Evolutionary conservation across 2,113 vertebrate species (phyloP), one percentile per base, ranked within the genome.

Genomic region (Eclectus roratus): DNA sequence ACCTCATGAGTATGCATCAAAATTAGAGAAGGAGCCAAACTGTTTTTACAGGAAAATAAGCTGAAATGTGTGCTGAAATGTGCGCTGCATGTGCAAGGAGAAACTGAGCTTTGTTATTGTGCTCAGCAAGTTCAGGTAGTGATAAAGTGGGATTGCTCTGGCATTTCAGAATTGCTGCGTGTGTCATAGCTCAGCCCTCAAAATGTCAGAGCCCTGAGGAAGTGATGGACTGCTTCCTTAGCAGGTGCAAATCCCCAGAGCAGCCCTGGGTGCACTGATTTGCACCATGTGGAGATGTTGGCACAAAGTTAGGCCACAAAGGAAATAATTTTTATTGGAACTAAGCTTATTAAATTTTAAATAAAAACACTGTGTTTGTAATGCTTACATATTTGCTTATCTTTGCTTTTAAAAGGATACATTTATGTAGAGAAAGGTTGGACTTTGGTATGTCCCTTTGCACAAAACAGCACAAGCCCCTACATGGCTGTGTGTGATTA

Each of bases 401-500:
- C 49, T 85, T 92, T 63, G 61, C 17, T 70, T 80, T 44, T n/a
- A 74, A 61, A 91, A 65, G 20, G 21, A 15, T 69, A 7, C 9
- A 8, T 95, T 79, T 81, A 37, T 78, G 18, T 91, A 25, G 31
- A 80, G 74, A 80, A 91, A 78, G 65, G 61, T 65, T 88, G 61
- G 84, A 86, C 93, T 93, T 83, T 72, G 41, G 35, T 92, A 94
- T 91, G 28, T 72, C 80, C 44, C 49, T 93, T 92, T 89, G 88
- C 65, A 95, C 85, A 86, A 78, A 96, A 41, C 83, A 90, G 53
- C 91, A 84, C 94, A 94, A 95, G 91, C 56, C 97, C 74, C 64
- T 96, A 96, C 94, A 94, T 56, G 91, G 92, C 80, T 94, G 66
- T 87, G 70, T 95, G 95, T 95, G 88, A 97, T 97, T 96, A 96